phyloP scores from a whole-genome alignment of 2,797 vertebrate genomes.

The Urophycis tenuis region DNA sequence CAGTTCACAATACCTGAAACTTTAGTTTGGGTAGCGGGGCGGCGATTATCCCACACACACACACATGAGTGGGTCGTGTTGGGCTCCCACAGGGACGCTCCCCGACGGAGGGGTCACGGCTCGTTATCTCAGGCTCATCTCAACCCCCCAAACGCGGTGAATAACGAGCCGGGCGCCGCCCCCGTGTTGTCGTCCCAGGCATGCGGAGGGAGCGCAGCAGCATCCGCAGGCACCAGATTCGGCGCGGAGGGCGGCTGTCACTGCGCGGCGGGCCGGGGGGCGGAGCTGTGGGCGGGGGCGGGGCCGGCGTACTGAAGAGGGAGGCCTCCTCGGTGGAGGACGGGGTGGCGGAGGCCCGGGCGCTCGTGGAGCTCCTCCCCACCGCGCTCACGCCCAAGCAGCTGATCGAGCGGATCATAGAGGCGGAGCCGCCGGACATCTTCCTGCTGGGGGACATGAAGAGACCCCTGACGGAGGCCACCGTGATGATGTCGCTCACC shows the following conservation, averaged over 20 bases:
- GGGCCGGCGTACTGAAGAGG: constrained; percentile 40
- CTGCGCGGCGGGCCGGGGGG: constrained; percentile 61
- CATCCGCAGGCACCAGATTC: constrained; percentile 68
- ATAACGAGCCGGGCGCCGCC: too few species aligned
- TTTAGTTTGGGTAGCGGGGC: too few species aligned
- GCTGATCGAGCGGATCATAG: constrained; percentile 81
- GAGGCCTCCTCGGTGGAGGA: constrained; percentile 35
- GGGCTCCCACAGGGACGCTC: too few species aligned
- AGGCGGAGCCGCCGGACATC: constrained; percentile 89
- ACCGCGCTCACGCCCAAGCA: constrained; percentile 76
- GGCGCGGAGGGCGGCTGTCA: constrained; percentile 55
- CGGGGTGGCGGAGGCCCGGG: neutral
- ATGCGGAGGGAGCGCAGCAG: constrained; percentile 83
- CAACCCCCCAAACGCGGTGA: too few species aligned
- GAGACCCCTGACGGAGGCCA: constrained; percentile 85
- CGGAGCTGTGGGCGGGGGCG: constrained; percentile 46
- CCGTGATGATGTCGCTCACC: constrained; percentile 96
- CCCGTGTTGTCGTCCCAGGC: constrained; percentile 59
- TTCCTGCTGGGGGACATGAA: constrained; percentile 81
- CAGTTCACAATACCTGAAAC: too few species aligned
- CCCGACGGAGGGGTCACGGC: too few species aligned
- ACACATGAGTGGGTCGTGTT: too few species aligned
- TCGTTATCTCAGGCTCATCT: too few species aligned
- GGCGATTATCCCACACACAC: too few species aligned
- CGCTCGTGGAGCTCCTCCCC: constrained; percentile 54